A percentile compares a stretch with the other conserved stretches of the same genome.
Evolutionary conservation across 2,113 vertebrate genomes (phyloP).

Genomic region (Enhydra lutris): DNA sequence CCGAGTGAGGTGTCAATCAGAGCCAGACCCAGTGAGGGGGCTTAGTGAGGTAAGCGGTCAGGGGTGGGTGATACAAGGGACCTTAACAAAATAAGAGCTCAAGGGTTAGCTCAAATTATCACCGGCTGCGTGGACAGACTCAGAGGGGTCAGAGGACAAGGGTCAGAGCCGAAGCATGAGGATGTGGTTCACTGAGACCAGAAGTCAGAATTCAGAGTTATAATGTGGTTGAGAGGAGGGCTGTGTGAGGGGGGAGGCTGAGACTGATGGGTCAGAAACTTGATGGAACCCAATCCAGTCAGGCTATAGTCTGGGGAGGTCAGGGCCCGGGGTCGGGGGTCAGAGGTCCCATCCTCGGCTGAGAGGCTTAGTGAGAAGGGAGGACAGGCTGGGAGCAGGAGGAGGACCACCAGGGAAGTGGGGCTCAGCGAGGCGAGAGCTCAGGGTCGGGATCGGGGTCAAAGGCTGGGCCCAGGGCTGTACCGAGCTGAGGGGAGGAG

Average conservation of each 20-base stretch:
- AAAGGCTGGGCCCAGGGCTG: background rate
- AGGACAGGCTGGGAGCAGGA: background rate
- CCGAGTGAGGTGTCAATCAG: background rate
- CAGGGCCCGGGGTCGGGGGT: background rate
- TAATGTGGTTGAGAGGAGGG: no score
- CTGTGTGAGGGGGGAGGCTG: background rate
- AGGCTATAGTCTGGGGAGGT: background rate
- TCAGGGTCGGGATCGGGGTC: background rate
- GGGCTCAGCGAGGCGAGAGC: background rate
- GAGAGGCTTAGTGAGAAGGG: background rate
- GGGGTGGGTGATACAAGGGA: background rate
- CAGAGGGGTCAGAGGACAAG: background rate
- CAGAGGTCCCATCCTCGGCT: background rate
- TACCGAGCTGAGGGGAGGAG: constrained; percentile 82
- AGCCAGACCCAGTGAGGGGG: background rate
- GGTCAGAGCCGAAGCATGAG: background rate
- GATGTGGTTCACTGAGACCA: background rate
- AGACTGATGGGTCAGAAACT: background rate
- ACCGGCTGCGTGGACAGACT: background rate
- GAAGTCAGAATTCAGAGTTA: background rate
- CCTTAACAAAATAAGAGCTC: background rate
- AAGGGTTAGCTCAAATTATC: background rate
- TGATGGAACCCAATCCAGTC: background rate
- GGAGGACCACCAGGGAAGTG: background rate
- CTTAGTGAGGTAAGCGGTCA: background rate